Conservation (phyloP, 2,113 vertebrate genomes). For the Patagioenas fasciata region DNA sequence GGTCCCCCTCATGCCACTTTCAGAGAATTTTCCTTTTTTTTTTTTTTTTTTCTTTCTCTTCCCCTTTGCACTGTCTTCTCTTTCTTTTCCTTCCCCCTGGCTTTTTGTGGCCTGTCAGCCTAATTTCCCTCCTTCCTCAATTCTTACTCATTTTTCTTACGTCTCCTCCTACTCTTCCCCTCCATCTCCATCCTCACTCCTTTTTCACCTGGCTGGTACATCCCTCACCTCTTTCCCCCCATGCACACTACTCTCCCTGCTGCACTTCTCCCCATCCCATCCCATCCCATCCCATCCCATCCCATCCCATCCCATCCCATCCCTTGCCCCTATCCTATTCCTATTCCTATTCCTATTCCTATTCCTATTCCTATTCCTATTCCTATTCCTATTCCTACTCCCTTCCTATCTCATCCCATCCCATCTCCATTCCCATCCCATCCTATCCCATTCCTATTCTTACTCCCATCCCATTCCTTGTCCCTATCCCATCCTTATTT, state of each 20-base stretch:
- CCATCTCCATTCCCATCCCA: too few relatives aligned
- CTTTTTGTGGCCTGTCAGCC: neutral
- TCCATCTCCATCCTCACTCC: neutral
- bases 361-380: neutral
- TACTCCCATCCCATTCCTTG: too few relatives aligned
- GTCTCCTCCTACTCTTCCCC: neutral
- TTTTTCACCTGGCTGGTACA: neutral
- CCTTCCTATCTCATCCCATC: neutral
- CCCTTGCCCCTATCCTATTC: neutral
- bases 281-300: neutral
- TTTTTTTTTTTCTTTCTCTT: too few relatives aligned
- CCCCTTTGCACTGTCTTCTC: too few relatives aligned
- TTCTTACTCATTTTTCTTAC: neutral
- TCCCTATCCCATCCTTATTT: too few relatives aligned
- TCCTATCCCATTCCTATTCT: too few relatives aligned
- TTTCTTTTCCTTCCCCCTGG: neutral
- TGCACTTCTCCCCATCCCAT: neutral
- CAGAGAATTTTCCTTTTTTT: neutral
- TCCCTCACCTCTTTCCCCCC: neutral
- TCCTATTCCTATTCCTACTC: too few relatives aligned
- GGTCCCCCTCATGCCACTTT: neutral
- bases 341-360: neutral
- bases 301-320: neutral
- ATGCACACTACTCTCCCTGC: accelerated
- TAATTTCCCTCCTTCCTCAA: neutral